Percentiles rank a stretch among this genome's conserved stretches.
Evolutionary conservation across 2,888 invertebrate genomes (phyloP).

Genomic region (Anarsia innoxiella): DNA sequence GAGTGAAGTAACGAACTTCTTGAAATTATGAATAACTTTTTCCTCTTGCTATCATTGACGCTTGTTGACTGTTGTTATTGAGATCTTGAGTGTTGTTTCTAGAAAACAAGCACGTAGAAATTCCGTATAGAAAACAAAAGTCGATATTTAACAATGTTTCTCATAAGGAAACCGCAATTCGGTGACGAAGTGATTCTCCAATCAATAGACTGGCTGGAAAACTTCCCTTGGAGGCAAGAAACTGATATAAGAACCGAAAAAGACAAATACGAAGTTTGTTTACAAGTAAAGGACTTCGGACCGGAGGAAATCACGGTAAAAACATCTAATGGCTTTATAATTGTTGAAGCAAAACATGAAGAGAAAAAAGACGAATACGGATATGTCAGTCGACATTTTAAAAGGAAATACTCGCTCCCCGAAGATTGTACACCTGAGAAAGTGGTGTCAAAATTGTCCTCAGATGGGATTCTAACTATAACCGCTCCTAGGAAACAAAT

Average conservation of each 20-base stretch:
- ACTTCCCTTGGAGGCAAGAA: conserved; percentile 51
- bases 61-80: not conserved
- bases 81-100: conserved; percentile 5
- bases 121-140: too few relatives aligned
- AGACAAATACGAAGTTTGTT: conserved; percentile 43
- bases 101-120: too few relatives aligned
- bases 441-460: conserved; percentile 40
- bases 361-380: conserved; percentile 52
- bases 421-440: conserved; percentile 38
- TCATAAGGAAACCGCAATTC: conserved; percentile 21
- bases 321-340: conserved; percentile 35
- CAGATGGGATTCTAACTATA: conserved; percentile 42
- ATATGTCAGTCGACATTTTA: conserved; percentile 43
- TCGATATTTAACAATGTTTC: too few relatives aligned
- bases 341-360: conserved; percentile 50
- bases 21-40: not conserved
- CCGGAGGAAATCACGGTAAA: conserved; percentile 46
- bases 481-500: conserved; percentile 32
- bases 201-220: conserved; percentile 56
- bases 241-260: conserved; percentile 30
- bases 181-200: conserved; percentile 49
- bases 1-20: not conserved
- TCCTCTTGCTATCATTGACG: not conserved
- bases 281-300: conserved; percentile 44
- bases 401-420: conserved; percentile 42